These are phyloP conservation scores for Kudoa iwatai DNA, from an alignment of 30 jellyfish, hydroid and myxozoan species.

Conservation along the genomic window DNA sequence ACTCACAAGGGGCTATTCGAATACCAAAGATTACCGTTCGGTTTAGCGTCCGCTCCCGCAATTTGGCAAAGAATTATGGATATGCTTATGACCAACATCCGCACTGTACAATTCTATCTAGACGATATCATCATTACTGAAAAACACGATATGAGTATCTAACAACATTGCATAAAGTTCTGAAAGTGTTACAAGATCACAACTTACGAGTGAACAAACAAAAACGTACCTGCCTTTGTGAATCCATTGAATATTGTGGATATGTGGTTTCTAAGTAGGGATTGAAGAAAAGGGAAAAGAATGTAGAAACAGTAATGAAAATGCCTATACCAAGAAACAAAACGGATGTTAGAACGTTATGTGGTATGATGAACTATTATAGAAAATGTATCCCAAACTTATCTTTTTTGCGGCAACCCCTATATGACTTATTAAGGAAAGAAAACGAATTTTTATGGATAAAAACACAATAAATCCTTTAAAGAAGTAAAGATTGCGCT, in stretches of 20 bases:
- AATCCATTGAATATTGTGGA: constrained; percentile 6
- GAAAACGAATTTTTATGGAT: constrained; percentile 4
- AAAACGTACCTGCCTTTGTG: constrained; percentile 4
- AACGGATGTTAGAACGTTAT: constrained; percentile 3
- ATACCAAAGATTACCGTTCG: constrained; percentile 11
- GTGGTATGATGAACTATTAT: constrained; percentile 8
- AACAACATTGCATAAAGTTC: constrained; percentile 1
- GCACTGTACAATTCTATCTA: constrained; percentile 2
- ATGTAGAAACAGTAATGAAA: constrained; percentile 5
- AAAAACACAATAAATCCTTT: constrained; percentile 3
- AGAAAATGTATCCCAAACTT: constrained; percentile 4
- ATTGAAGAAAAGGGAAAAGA: constrained; percentile 1
- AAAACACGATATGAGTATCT: constrained; percentile 3
- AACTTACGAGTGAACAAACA: neutral
- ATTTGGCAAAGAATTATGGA: constrained; percentile 6
- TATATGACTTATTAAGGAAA: constrained; percentile 3
- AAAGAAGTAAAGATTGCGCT: constrained; percentile 1
- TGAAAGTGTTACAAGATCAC: constrained; percentile 1
- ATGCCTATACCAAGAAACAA: constrained; percentile 6
- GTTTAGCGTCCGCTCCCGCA: constrained; percentile 19
- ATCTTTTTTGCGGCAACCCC: constrained; percentile 4
- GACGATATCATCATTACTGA: constrained; percentile 9
- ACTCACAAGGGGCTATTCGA: constrained; percentile 6
- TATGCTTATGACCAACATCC: constrained; percentile 3
- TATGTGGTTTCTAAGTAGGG: constrained; percentile 4